Evolutionary conservation across 92 coral and sea anemone species (phyloP), one percentile per base, ranked within the genome.

Genomic region (Palythoa caribaeorum): DNA sequence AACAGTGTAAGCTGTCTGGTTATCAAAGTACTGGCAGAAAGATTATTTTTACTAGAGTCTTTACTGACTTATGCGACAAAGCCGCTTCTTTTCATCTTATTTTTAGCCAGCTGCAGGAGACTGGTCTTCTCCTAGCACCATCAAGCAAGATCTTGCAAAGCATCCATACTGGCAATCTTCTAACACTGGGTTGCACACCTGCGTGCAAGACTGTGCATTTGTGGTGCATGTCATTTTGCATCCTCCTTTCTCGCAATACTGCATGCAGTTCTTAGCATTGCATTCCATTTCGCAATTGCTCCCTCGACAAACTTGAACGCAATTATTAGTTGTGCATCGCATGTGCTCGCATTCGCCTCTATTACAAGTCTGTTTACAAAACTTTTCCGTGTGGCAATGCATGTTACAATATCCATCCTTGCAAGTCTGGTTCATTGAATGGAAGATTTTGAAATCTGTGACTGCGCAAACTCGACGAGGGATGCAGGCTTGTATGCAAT

Each of bases 211-310:
- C 62, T 63, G 59, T 40, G 76, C 11, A 69, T 36, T 81, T 47
- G 86, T 81, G 16, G 86, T 81, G 76, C 86, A 81, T 13, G 76
- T 81, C 86, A 81, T 81, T 69, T 81, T 81, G 63, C 86, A 81
- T 10, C 86, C 86, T 7, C 86, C 86, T n/a, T 81, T 48, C 39
- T 44, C 39, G 35, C 86, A 81, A 19, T 63, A 28, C 37, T 81
- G 86, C 12, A 17, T 65, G 76, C 86, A 81, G 66, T 81, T 68
- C 48, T 68, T 81, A 39, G 86, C 86, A 19, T 81, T 81, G 63
- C 86, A 81, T 81, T 81, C 86, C 86, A 81, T 81, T 68, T 66
- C 76, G 20, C 86, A 81, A 37, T 44, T 54, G 48, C 86, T 81
- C 15, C 86, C 86, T 1, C 11, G 59, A 36, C 76, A 81, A 20